These are phyloP conservation scores for Conus canariensis DNA, from an alignment of 2,888 invertebrate species.

Conservation along the genomic window DNA sequence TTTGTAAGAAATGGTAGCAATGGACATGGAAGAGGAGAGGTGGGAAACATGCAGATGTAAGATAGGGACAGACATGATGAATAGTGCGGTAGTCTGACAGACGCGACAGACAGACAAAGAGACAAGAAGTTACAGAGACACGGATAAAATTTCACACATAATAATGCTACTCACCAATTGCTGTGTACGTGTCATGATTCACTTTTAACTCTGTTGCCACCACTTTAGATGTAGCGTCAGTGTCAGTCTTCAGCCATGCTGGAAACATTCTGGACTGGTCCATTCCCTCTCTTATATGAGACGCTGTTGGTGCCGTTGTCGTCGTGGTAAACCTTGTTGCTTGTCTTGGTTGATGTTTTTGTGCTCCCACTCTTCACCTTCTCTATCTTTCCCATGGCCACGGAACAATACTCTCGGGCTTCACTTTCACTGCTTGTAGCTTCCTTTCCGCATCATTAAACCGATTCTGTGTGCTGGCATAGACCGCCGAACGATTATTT, in stretches of 20 bases:
- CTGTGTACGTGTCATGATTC: neutral
- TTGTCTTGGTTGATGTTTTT: neutral
- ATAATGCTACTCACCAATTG: neutral
- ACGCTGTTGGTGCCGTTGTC: neutral
- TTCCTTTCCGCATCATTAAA: no score
- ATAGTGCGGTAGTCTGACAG: no score
- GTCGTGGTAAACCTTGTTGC: neutral
- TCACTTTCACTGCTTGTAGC: no score
- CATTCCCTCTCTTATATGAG: no score
- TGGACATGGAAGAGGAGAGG: no score
- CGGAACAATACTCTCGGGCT: neutral
- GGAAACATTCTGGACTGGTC: no score
- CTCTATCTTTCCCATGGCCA: constrained; percentile 15
- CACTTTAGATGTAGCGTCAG: neutral
- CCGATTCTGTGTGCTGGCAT: no score
- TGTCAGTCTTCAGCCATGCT: no score
- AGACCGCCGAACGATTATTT: no score
- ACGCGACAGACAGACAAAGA: neutral
- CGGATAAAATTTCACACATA: neutral
- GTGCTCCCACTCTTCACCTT: neutral
- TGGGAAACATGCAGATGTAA: no score
- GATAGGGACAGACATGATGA: no score
- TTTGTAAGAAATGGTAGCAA: neutral
- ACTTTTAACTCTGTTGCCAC: neutral
- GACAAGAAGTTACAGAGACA: neutral